phyloP scores from a whole-genome alignment of 2,797 vertebrate genomes.

The Chaetophractus vellerosus region DNA sequence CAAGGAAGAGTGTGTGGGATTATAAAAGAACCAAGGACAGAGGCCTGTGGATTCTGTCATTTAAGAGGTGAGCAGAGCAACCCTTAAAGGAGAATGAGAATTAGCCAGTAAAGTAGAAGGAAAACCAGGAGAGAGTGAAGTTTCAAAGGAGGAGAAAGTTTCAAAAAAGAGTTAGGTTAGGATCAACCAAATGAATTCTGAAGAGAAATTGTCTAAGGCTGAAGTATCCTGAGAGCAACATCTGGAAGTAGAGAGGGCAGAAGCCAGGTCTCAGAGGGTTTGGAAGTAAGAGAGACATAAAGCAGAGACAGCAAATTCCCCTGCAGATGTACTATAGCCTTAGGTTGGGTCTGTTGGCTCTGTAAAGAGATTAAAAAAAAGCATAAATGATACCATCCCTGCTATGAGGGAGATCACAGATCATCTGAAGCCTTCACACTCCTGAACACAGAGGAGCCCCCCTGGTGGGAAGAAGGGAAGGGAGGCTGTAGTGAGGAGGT shows the following conservation, averaged over 20 bases:
- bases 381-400: background rate
- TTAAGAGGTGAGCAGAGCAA: background rate
- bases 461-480: background rate
- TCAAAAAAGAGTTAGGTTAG: conserved; percentile 30
- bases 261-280: background rate
- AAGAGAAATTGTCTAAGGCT: conserved; percentile 40
- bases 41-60: background rate
- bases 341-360: background rate
- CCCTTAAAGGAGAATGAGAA: background rate
- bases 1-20: conserved; percentile 2
- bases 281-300: background rate
- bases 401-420: background rate
- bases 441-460: background rate
- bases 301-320: background rate
- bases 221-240: conserved; percentile 18
- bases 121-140: conserved; percentile 17
- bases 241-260: background rate
- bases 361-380: background rate
- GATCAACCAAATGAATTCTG: conserved; percentile 27
- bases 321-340: background rate
- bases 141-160: conserved; percentile 26
- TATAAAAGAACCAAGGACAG: conserved; percentile 13
- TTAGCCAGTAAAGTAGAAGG: conserved; percentile 30
- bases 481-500: background rate
- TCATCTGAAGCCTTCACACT: background rate